Evolutionary conservation across 1,140 invertebrate genomes (phyloP).

Genomic region (Sarcophaga peregrina): DNA sequence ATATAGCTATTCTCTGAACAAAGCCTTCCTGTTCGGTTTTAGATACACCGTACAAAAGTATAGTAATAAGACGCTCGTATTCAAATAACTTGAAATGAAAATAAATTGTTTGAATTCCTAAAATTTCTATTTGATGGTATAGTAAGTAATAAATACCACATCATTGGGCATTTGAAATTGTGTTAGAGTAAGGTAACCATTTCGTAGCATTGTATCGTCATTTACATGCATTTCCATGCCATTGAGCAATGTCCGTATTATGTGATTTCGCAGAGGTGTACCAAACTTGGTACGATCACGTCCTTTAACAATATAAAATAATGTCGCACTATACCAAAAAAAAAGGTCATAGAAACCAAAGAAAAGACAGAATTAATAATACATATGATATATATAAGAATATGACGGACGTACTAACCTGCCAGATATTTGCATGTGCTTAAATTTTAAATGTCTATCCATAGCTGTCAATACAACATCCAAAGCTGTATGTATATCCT

Average conservation of each 20-base stretch:
- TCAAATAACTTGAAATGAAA: conserved; percentile 82
- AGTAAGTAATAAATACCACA: conserved; percentile 76
- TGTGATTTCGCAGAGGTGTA: conserved; percentile 78
- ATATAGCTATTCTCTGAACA: conserved; percentile 94
- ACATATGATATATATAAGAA: neutral
- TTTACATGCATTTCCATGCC: conserved; percentile 87
- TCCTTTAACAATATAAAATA: conserved; percentile 93
- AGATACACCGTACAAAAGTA: conserved; percentile 85
- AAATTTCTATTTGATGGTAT: neutral
- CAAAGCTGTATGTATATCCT: conserved; percentile 77
- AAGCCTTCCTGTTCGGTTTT: conserved; percentile 87
- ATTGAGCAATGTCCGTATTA: conserved; percentile 83
- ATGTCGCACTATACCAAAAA: conserved; percentile 78
- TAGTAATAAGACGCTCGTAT: conserved; percentile 87
- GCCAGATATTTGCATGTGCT: conserved; percentile 92
- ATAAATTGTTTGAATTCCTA: neutral
- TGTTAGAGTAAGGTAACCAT: conserved; percentile 93
- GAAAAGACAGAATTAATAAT: neutral
- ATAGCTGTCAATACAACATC: conserved; percentile 86
- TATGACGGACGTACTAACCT: conserved; percentile 71
- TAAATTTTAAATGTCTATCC: conserved; percentile 83
- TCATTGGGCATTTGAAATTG: conserved; percentile 95
- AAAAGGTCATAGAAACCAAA: neutral
- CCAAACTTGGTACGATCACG: conserved; percentile 77
- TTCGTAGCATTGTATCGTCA: conserved; percentile 94